Evolutionary conservation across 1,140 invertebrate genomes (phyloP).

Genomic region (Dysdera silvatica): DNA sequence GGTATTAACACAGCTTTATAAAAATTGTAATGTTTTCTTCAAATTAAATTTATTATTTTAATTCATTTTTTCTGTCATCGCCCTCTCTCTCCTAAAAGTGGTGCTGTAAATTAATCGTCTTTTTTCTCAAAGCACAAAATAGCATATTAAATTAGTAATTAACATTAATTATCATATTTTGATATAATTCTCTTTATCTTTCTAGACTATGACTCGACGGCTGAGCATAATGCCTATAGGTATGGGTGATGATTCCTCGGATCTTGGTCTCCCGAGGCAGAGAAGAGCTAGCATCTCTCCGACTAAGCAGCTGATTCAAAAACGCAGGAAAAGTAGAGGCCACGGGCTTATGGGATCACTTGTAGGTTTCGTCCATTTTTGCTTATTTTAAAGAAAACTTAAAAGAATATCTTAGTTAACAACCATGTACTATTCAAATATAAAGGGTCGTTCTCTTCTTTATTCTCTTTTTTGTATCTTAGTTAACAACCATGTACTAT

Average conservation of each 20-base stretch:
- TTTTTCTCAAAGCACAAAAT: slow-evolving; percentile 6
- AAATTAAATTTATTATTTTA: no score
- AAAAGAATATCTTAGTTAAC: neutral
- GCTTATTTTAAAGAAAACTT: neutral
- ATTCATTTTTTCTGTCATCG: no score
- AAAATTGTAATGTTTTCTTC: no score
- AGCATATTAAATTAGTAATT: neutral
- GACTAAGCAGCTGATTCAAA: slow-evolving; percentile 7
- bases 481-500: neutral
- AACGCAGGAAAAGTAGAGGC: slow-evolving; percentile 14
- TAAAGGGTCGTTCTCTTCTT: neutral
- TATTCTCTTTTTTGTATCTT: neutral
- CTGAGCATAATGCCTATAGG: slow-evolving; percentile 19
- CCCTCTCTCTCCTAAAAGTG: no score
- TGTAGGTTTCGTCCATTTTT: neutral
- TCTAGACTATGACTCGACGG: slow-evolving; percentile 9
- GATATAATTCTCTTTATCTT: neutral
- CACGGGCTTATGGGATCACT: slow-evolving; percentile 16
- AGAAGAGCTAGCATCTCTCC: slow-evolving; percentile 10
- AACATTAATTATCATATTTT: neutral
- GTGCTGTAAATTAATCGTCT: no score
- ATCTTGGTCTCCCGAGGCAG: neutral
- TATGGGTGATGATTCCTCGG: neutral
- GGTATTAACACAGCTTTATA: no score
- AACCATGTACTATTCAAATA: neutral